phyloP scores from a whole-genome alignment of 2,888 invertebrate genomes.

The Tanytarsus gracilentus region DNA sequence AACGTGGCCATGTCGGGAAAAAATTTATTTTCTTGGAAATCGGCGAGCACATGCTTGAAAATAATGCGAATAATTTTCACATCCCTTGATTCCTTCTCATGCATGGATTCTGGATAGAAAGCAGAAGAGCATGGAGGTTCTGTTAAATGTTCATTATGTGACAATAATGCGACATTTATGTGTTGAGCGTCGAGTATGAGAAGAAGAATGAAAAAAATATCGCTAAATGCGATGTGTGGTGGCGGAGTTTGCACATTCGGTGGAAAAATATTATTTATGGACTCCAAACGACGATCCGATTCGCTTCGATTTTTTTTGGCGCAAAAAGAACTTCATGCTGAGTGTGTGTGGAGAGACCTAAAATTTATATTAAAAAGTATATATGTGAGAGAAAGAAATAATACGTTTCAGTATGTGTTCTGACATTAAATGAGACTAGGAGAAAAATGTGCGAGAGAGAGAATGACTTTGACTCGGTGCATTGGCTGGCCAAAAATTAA shows the following conservation, averaged over 20 bases:
- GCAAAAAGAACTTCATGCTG: conserved; percentile 2
- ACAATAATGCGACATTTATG: neutral
- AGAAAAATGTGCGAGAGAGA: neutral
- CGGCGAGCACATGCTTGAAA: no score
- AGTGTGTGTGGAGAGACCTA: neutral
- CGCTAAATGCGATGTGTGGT: neutral
- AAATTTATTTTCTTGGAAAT: no score
- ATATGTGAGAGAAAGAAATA: conserved; percentile 15
- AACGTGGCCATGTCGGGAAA: no score
- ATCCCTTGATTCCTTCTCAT: neutral
- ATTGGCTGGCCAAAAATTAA: conserved; percentile 15
- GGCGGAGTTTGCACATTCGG: neutral
- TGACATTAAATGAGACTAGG: conserved; percentile 21
- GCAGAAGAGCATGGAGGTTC: no score
- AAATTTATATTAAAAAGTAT: neutral
- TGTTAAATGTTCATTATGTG: neutral
- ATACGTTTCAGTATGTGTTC: conserved; percentile 23
- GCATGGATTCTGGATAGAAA: neutral
- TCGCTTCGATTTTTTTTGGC: conserved; percentile 8
- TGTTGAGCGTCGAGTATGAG: no score
- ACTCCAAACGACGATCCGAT: neutral
- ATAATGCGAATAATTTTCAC: no score
- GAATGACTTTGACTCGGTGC: neutral
- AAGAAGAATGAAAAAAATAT: no score
- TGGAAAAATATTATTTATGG: conserved; percentile 10